Percentiles rank a stretch among this genome's conserved stretches.
phyloP scores from a whole-genome alignment of 2,888 invertebrate species.

The Stenchaetothrips biformis region DNA sequence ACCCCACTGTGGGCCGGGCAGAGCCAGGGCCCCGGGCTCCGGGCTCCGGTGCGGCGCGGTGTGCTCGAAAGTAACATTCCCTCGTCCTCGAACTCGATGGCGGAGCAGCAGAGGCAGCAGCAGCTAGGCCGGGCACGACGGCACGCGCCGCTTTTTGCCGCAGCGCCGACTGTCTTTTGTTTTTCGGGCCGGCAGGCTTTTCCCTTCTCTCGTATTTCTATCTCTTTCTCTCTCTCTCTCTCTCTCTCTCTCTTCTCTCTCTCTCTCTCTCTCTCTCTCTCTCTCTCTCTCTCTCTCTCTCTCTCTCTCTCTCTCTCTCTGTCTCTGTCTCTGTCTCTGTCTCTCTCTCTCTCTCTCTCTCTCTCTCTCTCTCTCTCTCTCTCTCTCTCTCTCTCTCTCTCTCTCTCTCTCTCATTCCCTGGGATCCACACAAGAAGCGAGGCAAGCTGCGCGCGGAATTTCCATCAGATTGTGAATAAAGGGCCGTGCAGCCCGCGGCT shows the following conservation, averaged over 20 bases:
- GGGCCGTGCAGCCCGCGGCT: too few relatives aligned
- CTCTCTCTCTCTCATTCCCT: not conserved
- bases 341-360: not conserved
- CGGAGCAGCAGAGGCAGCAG: not conserved
- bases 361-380: constrained; percentile 3
- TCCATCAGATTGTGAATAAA: too few relatives aligned
- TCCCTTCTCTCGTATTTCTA: not conserved
- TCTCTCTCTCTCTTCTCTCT: not conserved
- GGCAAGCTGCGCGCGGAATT: too few relatives aligned
- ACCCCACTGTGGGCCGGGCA: too few relatives aligned
- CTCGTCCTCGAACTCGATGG: not conserved
- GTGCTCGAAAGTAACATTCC: too few relatives aligned
- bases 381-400: constrained; percentile 8
- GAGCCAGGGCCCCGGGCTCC: not conserved
- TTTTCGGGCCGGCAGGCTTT: not conserved
- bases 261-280: not conserved
- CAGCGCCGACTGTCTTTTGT: too few relatives aligned
- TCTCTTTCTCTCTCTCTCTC: too few relatives aligned
- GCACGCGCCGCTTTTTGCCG: not conserved
- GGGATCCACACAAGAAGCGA: too few relatives aligned
- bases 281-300: not conserved
- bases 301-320: not conserved
- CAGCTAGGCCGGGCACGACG: not conserved
- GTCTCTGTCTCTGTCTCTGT: not conserved
- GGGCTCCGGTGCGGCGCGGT: too few relatives aligned